phyloP scores from a whole-genome alignment of 30 jellyfish, hydroid and myxozoan genomes.

The Chrysaora quinquecirrha region DNA sequence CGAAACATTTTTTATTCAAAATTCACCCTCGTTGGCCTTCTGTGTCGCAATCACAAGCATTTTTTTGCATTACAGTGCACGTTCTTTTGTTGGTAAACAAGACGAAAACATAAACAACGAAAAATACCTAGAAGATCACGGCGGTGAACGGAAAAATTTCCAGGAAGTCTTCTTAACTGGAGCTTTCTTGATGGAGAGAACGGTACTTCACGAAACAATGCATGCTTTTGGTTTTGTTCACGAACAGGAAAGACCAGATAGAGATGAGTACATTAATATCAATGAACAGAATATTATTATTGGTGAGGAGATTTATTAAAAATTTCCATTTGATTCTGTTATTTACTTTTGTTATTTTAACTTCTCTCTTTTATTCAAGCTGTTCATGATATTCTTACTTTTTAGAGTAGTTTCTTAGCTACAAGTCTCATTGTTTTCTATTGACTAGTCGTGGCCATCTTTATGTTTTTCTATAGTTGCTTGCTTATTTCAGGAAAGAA shows the following conservation, averaged over 20 bases:
- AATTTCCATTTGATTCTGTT: not conserved
- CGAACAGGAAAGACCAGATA: slow-evolving; percentile 25
- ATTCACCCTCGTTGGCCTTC: too few relatives aligned
- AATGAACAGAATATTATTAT: not conserved
- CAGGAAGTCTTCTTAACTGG: not conserved
- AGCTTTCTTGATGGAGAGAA: not conserved
- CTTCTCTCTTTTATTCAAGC: too few relatives aligned
- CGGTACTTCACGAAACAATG: slow-evolving; percentile 23
- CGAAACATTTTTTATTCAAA: too few relatives aligned
- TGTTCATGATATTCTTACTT: too few relatives aligned
- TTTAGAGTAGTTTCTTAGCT: too few relatives aligned
- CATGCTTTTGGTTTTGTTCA: slow-evolving; percentile 40
- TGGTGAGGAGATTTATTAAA: not conserved
- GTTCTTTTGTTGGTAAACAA: not conserved
- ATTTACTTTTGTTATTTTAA: not conserved
- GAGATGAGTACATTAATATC: slow-evolving; percentile 31
- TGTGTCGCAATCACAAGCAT: too few relatives aligned
- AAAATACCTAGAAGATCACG: not conserved
- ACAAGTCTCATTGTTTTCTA: too few relatives aligned
- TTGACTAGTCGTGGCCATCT: too few relatives aligned
- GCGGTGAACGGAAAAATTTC: not conserved
- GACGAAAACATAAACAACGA: not conserved
- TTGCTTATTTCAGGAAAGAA: not conserved
- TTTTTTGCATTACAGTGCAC: not conserved
- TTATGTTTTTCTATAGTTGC: too few relatives aligned